phyloP scores from a whole-genome alignment of 2,888 invertebrate species.

The Lacanobia oleracea region DNA sequence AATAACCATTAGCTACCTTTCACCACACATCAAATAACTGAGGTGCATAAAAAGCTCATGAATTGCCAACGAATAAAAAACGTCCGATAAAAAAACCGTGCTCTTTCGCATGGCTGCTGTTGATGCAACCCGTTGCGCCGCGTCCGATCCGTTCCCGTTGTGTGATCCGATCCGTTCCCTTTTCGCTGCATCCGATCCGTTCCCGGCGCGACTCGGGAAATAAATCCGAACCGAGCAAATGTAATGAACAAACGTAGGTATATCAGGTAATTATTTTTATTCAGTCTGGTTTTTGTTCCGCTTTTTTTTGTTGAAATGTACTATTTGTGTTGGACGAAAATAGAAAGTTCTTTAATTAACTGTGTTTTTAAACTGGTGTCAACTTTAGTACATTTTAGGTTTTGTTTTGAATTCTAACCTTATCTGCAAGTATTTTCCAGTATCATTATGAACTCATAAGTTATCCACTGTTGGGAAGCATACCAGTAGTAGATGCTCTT shows the following conservation, averaged over 20 bases:
- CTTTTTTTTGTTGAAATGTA: background rate
- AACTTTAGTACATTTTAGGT: background rate
- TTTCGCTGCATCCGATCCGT: constrained; percentile 55
- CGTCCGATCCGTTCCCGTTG: constrained; percentile 40
- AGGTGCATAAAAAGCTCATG: constrained; percentile 53
- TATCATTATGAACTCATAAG: no score
- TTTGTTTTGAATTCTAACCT: background rate
- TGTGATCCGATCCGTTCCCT: constrained; percentile 14
- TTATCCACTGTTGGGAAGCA: no score
- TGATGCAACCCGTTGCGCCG: constrained; percentile 64
- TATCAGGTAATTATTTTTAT: constrained; percentile 41
- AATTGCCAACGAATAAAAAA: constrained; percentile 64
- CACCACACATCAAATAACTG: constrained; percentile 54
- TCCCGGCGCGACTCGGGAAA: constrained; percentile 59
- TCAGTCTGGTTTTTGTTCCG: background rate
- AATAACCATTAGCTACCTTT: constrained; percentile 19
- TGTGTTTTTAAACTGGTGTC: background rate
- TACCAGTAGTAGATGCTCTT: no score
- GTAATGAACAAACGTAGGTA: constrained; percentile 53
- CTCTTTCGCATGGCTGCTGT: constrained; percentile 71
- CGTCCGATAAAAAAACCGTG: constrained; percentile 63
- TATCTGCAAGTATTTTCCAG: no score
- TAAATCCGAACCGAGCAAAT: constrained; percentile 69
- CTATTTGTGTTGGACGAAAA: constrained; percentile 3
- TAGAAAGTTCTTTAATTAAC: background rate